Percentiles rank a stretch among this genome's conserved stretches.
These are phyloP conservation scores for Grapholita molesta DNA, from an alignment of 1,140 invertebrate genomes.

Conservation along the genomic window DNA sequence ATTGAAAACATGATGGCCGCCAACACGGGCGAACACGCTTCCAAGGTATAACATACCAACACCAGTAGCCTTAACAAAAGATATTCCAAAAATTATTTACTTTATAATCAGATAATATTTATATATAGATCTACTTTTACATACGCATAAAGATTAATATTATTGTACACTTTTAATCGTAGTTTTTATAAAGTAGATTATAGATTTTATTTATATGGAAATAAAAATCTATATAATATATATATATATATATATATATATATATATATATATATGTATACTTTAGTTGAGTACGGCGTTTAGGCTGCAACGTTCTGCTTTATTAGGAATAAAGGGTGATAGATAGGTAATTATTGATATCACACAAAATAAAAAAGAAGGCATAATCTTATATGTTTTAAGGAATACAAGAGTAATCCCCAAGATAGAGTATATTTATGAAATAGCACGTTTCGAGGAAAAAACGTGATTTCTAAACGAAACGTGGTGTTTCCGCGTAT, in stretches of 20 bases:
- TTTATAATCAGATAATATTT: slow-evolving; percentile 73
- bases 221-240: slow-evolving; percentile 50
- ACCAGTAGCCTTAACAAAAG: slow-evolving; percentile 64
- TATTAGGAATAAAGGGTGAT: slow-evolving; percentile 56
- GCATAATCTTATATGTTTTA: slow-evolving; percentile 49
- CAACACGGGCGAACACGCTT: slow-evolving; percentile 52
- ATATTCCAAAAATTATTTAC: slow-evolving; percentile 77
- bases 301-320: slow-evolving; percentile 62
- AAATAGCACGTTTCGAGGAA: background rate
- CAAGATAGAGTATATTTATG: background rate
- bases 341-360: slow-evolving; percentile 43
- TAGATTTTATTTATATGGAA: slow-evolving; percentile 64
- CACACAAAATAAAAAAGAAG: slow-evolving; percentile 50
- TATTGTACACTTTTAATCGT: slow-evolving; percentile 68
- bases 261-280: slow-evolving; percentile 59
- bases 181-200: slow-evolving; percentile 22
- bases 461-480: background rate
- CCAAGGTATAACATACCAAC: slow-evolving; percentile 65
- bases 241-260: slow-evolving; percentile 69
- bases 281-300: slow-evolving; percentile 45
- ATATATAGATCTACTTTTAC: slow-evolving; percentile 72
- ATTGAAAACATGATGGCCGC: slow-evolving; percentile 29
- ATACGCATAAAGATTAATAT: slow-evolving; percentile 72
- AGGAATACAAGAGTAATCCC: slow-evolving; percentile 14
- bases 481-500: slow-evolving; percentile 31